Evolutionary conservation across 2,797 vertebrate genomes (phyloP).

Genomic region (Bryconaethiops microstoma): DNA sequence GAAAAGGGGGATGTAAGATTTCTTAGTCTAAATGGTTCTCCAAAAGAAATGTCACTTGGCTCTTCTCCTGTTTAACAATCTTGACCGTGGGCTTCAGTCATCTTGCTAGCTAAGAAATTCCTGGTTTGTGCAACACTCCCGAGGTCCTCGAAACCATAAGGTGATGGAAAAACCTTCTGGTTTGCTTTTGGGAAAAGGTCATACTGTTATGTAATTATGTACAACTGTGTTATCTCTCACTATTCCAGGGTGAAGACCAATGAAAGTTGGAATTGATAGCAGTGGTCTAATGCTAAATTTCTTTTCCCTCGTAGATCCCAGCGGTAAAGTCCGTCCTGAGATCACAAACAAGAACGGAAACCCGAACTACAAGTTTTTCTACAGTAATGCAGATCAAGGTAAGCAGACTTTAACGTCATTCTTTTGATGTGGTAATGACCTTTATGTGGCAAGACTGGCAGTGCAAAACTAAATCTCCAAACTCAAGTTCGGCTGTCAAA

Average conservation of each 20-base stretch:
- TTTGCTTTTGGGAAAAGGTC: background rate
- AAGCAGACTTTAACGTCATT: conserved; percentile 28
- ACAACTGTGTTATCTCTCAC: background rate
- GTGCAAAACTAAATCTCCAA: background rate
- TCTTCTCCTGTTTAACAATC: background rate
- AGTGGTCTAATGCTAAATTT: background rate
- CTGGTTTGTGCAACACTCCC: too few relatives aligned
- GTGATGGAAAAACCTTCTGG: too few relatives aligned
- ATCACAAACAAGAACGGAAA: conserved; percentile 94
- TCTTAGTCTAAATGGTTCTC: background rate
- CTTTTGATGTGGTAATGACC: background rate
- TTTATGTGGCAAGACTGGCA: background rate
- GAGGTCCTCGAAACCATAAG: background rate
- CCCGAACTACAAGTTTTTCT: conserved; percentile 98
- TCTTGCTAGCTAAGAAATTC: too few relatives aligned
- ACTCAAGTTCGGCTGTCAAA: conserved; percentile 2
- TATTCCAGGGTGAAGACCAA: background rate
- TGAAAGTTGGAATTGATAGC: background rate
- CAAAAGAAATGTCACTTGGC: background rate
- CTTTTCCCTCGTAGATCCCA: conserved; percentile 81
- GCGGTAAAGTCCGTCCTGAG: conserved; percentile 90
- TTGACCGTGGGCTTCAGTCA: background rate
- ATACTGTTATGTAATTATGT: background rate
- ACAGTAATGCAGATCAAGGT: conserved; percentile 96
- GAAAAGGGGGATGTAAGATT: too few relatives aligned